Evolutionary conservation across 2,797 vertebrate genomes (phyloP).

Genomic region (Dermochelys coriacea): DNA sequence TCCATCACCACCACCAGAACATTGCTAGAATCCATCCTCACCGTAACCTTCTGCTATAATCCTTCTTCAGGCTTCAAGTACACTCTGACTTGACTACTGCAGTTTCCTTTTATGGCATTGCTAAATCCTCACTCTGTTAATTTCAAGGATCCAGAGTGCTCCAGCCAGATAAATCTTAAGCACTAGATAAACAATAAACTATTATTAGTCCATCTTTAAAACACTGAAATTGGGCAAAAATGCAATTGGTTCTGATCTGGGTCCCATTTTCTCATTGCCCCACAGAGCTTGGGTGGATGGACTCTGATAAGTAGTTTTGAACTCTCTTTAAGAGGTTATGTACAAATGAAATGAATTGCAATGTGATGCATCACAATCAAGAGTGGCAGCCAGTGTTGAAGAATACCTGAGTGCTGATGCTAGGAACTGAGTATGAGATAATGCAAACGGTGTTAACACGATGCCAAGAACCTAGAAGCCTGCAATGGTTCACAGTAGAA

Average conservation of each 20-base stretch:
- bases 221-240: not conserved
- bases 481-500: not conserved
- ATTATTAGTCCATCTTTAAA: not conserved
- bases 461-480: not conserved
- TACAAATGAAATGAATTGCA: not conserved
- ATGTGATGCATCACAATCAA: not conserved
- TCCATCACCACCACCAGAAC: not conserved
- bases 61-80: not conserved
- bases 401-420: not conserved
- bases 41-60: not conserved
- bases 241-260: not conserved
- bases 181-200: not conserved
- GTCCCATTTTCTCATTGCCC: not conserved
- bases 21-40: not conserved
- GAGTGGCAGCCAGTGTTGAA: not conserved
- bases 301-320: not conserved
- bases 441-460: not conserved
- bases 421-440: not conserved
- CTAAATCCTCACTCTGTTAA: not conserved
- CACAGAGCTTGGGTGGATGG: not conserved
- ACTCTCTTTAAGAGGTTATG: not conserved
- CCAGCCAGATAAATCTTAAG: not conserved
- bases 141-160: not conserved
- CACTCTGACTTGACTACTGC: not conserved
- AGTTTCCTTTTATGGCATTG: conserved; percentile 10